A percentile compares a stretch with the other conserved stretches of the same genome.
These are phyloP conservation scores for Uloborus diversus DNA, from an alignment of 1,140 invertebrate genomes.

Conservation along the genomic window DNA sequence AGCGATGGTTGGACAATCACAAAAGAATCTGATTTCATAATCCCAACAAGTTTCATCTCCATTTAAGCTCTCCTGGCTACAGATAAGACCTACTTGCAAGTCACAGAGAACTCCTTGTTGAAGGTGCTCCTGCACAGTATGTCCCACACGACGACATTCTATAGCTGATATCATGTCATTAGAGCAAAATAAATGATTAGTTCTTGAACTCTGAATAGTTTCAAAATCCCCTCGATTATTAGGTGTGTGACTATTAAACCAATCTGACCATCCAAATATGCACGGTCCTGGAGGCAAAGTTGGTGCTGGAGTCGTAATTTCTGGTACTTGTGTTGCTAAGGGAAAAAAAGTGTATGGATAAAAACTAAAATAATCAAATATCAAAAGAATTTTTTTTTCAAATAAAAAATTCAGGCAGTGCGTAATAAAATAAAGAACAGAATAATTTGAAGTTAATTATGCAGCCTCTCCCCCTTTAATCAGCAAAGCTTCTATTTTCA, in stretches of 20 bases:
- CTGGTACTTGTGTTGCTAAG: no score
- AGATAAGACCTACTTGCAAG: slow-evolving; percentile 59
- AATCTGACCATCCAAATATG: slow-evolving; percentile 62
- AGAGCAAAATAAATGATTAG: slow-evolving; percentile 60
- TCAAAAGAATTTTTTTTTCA: no score
- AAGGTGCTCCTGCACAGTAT: slow-evolving; percentile 47
- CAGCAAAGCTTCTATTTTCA: no score
- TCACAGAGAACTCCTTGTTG: slow-evolving; percentile 61
- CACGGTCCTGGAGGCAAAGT: slow-evolving; percentile 20
- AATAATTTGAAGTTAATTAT: no score
- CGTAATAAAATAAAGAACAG: no score
- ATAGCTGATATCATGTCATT: slow-evolving; percentile 63
- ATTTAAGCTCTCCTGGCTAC: neutral
- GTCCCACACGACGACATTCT: slow-evolving; percentile 60
- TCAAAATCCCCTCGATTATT: slow-evolving; percentile 53
- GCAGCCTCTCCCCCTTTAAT: no score
- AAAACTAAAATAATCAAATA: no score
- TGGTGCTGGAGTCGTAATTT: neutral
- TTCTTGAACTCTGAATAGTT: slow-evolving; percentile 25
- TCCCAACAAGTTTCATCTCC: slow-evolving; percentile 62
- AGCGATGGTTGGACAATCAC: slow-evolving; percentile 63
- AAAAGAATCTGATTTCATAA: slow-evolving; percentile 66
- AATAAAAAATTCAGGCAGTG: no score
- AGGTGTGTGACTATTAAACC: slow-evolving; percentile 62
- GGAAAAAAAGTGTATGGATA: no score